Evolutionary conservation across 2,888 invertebrate species (phyloP).

Genomic region (Ormyrus thymus): DNA sequence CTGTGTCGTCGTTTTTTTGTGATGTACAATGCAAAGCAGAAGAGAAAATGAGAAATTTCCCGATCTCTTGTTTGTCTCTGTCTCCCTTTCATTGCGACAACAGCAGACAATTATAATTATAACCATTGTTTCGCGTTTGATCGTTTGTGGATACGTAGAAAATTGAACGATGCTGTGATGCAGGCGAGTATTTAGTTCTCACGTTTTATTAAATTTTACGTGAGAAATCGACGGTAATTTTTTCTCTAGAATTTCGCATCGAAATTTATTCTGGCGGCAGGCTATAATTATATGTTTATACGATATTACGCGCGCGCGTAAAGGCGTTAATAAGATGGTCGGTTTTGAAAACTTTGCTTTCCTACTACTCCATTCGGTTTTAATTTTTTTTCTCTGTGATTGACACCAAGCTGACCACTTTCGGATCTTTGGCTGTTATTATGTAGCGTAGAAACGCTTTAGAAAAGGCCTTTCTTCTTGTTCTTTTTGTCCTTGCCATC

Average conservation of each 20-base stretch:
- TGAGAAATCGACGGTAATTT: constrained; percentile 27
- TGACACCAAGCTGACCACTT: constrained; percentile 49
- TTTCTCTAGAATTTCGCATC: background rate
- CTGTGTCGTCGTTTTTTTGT: background rate
- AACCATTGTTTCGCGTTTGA: constrained; percentile 10
- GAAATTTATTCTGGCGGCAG: constrained; percentile 8
- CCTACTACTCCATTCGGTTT: background rate
- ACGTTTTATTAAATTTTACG: background rate
- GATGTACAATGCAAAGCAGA: constrained; percentile 11
- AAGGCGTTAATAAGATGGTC: constrained; percentile 33
- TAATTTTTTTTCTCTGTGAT: constrained; percentile 14
- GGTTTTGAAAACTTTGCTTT: constrained; percentile 20
- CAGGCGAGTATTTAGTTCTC: constrained; percentile 4
- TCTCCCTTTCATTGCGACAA: constrained; percentile 4
- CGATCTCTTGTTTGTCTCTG: constrained; percentile 8
- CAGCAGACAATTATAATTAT: constrained; percentile 8
- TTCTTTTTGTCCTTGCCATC: constrained; percentile 93
- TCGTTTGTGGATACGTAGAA: constrained; percentile 38
- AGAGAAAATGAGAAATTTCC: constrained; percentile 23
- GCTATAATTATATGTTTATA: constrained; percentile 22
- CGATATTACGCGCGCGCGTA: constrained; percentile 21
- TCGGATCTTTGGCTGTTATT: constrained; percentile 52
- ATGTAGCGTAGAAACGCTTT: constrained; percentile 70
- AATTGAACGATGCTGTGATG: constrained; percentile 47
- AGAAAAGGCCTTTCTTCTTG: constrained; percentile 94